phyloP scores from a whole-genome alignment of 2,888 invertebrate genomes.

The Pyralis farinalis region DNA sequence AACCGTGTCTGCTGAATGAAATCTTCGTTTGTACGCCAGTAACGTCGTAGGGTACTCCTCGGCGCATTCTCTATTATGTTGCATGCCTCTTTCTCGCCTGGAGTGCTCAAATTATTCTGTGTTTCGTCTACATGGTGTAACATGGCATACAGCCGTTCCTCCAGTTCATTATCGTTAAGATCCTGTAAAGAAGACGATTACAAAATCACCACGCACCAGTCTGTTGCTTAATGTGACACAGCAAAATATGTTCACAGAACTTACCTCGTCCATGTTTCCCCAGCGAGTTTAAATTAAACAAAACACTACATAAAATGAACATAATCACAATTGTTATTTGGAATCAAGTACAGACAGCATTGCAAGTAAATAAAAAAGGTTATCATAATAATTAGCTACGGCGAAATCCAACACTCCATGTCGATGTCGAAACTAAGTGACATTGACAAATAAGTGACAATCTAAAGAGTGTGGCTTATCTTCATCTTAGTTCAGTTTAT shows the following conservation, averaged over 20 bases:
- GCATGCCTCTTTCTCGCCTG: slow-evolving; percentile 31
- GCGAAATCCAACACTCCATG: slow-evolving; percentile 73
- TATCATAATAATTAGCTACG: slow-evolving; percentile 47
- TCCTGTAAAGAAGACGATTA: slow-evolving; percentile 58
- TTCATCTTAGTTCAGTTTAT: too few species aligned
- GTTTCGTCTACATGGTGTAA: slow-evolving; percentile 68
- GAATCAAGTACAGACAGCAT: slow-evolving; percentile 59
- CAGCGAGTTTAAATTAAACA: slow-evolving; percentile 60
- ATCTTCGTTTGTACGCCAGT: slow-evolving; percentile 58
- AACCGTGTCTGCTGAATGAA: slow-evolving; percentile 27
- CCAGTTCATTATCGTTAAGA: slow-evolving; percentile 73
- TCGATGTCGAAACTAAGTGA: slow-evolving; percentile 29
- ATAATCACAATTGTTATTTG: slow-evolving; percentile 65
- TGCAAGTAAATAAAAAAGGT: slow-evolving; percentile 61
- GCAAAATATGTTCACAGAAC: slow-evolving; percentile 57
- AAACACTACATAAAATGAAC: slow-evolving; percentile 62
- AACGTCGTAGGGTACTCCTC: slow-evolving; percentile 55
- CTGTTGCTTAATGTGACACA: slow-evolving; percentile 45
- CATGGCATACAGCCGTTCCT: slow-evolving; percentile 72
- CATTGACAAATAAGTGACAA: too few species aligned
- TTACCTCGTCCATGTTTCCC: slow-evolving; percentile 74
- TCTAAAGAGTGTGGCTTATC: too few species aligned
- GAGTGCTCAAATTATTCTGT: slow-evolving; percentile 42
- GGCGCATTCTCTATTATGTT: slow-evolving; percentile 42
- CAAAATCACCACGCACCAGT: slow-evolving; percentile 38